Percentiles rank a stretch among this genome's conserved stretches.
These are phyloP conservation scores for Cheilosia variabilis DNA, from an alignment of 2,888 invertebrate genomes.

Conservation along the genomic window DNA sequence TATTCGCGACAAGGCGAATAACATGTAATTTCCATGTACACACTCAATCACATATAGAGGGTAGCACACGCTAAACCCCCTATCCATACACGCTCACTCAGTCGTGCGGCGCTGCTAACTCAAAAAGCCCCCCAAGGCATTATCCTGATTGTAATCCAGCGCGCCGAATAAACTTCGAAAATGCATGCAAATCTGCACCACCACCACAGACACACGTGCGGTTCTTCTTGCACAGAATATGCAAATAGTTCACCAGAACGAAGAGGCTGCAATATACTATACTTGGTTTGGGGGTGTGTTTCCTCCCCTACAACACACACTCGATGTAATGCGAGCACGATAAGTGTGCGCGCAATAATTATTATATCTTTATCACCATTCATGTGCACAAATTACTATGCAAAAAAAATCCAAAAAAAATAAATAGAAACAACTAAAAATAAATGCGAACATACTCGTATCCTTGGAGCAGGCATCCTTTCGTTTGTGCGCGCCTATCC, in stretches of 20 bases:
- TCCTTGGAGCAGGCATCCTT: slow-evolving; percentile 36
- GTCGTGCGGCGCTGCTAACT: slow-evolving; percentile 37
- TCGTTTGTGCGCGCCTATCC: slow-evolving; percentile 31
- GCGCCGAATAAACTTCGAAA: slow-evolving; percentile 63
- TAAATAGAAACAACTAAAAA: slow-evolving; percentile 48
- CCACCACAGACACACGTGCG: slow-evolving; percentile 1
- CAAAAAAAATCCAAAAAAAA: not conserved
- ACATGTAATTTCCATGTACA: slow-evolving; percentile 52
- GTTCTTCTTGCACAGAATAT: slow-evolving; percentile 45
- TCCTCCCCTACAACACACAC: not conserved
- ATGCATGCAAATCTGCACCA: slow-evolving; percentile 62
- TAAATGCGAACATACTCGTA: slow-evolving; percentile 21
- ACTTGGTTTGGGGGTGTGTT: not conserved
- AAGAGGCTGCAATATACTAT: slow-evolving; percentile 33
- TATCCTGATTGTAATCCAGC: slow-evolving; percentile 70
- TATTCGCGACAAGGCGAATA: slow-evolving; percentile 34
- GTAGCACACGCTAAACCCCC: not conserved
- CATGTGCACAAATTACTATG: slow-evolving; percentile 57
- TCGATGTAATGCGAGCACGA: not conserved
- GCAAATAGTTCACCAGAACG: slow-evolving; percentile 61
- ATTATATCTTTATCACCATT: slow-evolving; percentile 69
- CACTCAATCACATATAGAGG: slow-evolving; percentile 43
- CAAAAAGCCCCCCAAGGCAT: slow-evolving; percentile 56
- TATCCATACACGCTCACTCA: not conserved
- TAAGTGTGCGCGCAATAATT: slow-evolving; percentile 56